phyloP scores from a whole-genome alignment of 1,140 invertebrate genomes.

The Aphaenogaster floridana region DNA sequence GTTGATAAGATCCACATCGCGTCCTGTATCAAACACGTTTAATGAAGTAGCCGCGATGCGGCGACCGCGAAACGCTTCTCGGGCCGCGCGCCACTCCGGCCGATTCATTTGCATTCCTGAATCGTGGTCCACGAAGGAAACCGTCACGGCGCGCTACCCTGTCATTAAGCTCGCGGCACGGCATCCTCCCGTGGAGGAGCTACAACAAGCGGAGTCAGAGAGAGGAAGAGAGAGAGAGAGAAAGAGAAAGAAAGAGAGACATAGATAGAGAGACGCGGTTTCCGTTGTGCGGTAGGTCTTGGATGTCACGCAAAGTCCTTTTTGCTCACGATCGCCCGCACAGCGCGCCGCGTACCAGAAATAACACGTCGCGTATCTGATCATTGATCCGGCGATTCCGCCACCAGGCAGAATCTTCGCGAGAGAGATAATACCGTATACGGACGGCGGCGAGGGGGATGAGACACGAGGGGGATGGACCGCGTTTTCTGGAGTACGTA shows the following conservation, averaged over 20 bases:
- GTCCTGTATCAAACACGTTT: neutral
- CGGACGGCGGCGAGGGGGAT: neutral
- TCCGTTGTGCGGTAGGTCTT: slow-evolving; percentile 68
- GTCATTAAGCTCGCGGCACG: slow-evolving; percentile 55
- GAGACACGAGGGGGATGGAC: neutral
- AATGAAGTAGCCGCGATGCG: neutral
- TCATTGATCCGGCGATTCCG: slow-evolving; percentile 68
- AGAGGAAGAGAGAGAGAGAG: neutral
- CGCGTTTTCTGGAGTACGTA: slow-evolving; percentile 1
- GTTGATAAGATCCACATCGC: slow-evolving; percentile 15
- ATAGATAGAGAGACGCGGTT: slow-evolving; percentile 34
- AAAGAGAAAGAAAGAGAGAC: neutral
- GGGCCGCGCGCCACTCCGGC: slow-evolving; percentile 8
- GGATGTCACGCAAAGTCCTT: slow-evolving; percentile 70
- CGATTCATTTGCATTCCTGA: slow-evolving; percentile 57
- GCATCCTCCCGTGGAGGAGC: slow-evolving; percentile 27
- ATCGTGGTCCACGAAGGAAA: slow-evolving; percentile 35
- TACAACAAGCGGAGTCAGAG: slow-evolving; percentile 8
- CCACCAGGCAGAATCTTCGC: slow-evolving; percentile 35
- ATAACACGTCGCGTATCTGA: slow-evolving; percentile 64
- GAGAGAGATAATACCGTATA: slow-evolving; percentile 19
- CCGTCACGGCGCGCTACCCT: slow-evolving; percentile 33
- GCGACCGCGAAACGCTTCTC: slow-evolving; percentile 2
- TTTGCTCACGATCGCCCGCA: slow-evolving; percentile 51
- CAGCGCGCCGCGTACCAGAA: slow-evolving; percentile 63